A percentile compares a stretch with the other conserved stretches of the same genome.
Conservation (phyloP, 1,140 invertebrate genomes). For the Nephila pilipes region DNA sequence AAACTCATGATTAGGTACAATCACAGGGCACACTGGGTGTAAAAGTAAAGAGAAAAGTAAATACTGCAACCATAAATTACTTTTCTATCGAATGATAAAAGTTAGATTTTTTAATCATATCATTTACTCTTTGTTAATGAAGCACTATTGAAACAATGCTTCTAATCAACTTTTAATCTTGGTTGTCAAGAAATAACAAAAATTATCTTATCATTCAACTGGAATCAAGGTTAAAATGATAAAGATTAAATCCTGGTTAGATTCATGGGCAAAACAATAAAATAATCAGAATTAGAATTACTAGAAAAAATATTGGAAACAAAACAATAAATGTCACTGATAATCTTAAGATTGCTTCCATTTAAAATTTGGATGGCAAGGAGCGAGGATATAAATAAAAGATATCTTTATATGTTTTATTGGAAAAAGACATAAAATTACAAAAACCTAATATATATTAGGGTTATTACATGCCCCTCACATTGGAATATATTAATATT, state of each 20-base stretch:
- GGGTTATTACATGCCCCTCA: too few species aligned
- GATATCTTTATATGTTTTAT: too few species aligned
- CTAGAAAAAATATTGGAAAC: too few species aligned
- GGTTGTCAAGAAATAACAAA: constrained; percentile 5
- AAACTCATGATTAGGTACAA: constrained; percentile 41
- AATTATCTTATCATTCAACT: constrained; percentile 31
- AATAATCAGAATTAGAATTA: not conserved
- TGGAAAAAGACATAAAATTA: too few species aligned
- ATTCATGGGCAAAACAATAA: not conserved
- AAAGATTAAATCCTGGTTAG: not conserved
- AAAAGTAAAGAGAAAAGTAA: not conserved
- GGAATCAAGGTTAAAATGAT: not conserved
- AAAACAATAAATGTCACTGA: too few species aligned
- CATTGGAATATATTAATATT: too few species aligned
- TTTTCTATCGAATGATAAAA: constrained; percentile 33
- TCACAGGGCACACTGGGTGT: not conserved
- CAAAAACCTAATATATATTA: too few species aligned
- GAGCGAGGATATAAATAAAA: too few species aligned
- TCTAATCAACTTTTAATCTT: constrained; percentile 18
- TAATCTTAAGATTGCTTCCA: too few species aligned
- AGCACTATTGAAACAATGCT: constrained; percentile 15
- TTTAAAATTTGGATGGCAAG: too few species aligned
- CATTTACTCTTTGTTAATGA: constrained; percentile 21
- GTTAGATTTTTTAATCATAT: not conserved
- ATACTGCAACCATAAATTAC: not conserved